Base-by-base conservation (phyloP, 1,140 invertebrate genomes). In the Babylonia areolata region DNA sequence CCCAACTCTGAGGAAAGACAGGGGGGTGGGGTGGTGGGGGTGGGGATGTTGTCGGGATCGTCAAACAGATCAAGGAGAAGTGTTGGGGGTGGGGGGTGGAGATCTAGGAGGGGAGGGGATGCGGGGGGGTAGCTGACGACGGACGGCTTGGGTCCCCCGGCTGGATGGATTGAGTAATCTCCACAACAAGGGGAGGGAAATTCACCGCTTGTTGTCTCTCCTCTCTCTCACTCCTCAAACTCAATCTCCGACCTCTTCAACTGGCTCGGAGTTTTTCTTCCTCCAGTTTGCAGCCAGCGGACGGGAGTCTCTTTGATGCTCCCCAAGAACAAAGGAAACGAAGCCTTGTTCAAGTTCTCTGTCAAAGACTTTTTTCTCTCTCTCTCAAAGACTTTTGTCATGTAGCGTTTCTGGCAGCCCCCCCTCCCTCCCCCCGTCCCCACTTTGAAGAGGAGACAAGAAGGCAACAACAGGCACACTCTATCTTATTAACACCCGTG, bases 161-260 rank as follows among this genome's bases (percentile, higher is more conserved):
- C 17, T 80, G 20, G 9, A 17, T 31, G 78, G 78, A 54, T 80
- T 80, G 78, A 80, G 54, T 54, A 80, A 80, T 80, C 40, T 31
- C 78, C 40, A 6, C 9, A 17, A 31, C 40, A 79, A 39, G 31
- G 78, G 6, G 40, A 40, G 6, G 23, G 39, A 80, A 28, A n/a
- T 80, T 80, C 78, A n/a, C 46, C 35, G 39, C 23, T 12, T 64
- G 58, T 64, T 23, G 58, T 12, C 58, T 64, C 28, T 64, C 28
- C 58, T 64, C 58, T 51, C 46, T 11, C 71, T 75, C 39, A 15
- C 33, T 35, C 28, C 28, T 80, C 42, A 80, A 80, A 54, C 39
- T 40, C 78, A 54, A 54, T 51, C 78, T 54, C 42, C n/a, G 11
- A 80, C 15, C 78, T 42, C 54, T 42, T 54, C 54, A 42, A 80